A percentile compares a stretch with the other conserved stretches of the same genome.
Evolutionary conservation across 2,797 vertebrate species (phyloP).

Genomic region (Eptatretus atami): DNA sequence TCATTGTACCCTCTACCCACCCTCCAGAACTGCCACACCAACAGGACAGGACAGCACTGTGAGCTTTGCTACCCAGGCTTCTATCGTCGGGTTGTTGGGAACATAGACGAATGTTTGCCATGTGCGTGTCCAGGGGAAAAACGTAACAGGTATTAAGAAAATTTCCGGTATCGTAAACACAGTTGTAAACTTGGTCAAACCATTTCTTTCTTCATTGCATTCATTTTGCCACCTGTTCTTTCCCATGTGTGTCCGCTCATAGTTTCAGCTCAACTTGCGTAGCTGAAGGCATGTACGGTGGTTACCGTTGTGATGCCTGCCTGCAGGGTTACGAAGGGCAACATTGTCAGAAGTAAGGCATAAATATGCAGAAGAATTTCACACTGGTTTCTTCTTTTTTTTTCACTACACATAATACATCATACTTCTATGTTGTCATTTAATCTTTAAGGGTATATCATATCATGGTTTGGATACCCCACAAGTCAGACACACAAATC

Average conservation of each 20-base stretch:
- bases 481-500: no score
- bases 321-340: conserved; percentile 38
- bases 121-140: conserved; percentile 42
- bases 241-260: conserved; percentile 10
- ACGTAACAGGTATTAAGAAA: conserved; percentile 20
- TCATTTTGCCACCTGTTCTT: conserved; percentile 1
- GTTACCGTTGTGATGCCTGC: conserved; percentile 42
- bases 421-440: no score
- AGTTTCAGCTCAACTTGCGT: conserved; percentile 67
- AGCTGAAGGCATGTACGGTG: conserved; percentile 18
- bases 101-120: conserved; percentile 29
- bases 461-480: no score
- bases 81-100: conserved; percentile 37
- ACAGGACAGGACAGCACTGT: conserved; percentile 37
- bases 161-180: no score
- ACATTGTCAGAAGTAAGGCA: conserved; percentile 40
- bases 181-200: no score
- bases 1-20: no score
- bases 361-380: no score
- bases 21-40: conserved; percentile 33
- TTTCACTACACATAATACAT: no score
- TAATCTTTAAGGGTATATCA: no score
- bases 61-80: conserved; percentile 31
- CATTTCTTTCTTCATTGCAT: no score
- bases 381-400: no score